These are phyloP conservation scores for Watsonalla binaria DNA, from an alignment of 2,888 invertebrate genomes.

Conservation along the genomic window DNA sequence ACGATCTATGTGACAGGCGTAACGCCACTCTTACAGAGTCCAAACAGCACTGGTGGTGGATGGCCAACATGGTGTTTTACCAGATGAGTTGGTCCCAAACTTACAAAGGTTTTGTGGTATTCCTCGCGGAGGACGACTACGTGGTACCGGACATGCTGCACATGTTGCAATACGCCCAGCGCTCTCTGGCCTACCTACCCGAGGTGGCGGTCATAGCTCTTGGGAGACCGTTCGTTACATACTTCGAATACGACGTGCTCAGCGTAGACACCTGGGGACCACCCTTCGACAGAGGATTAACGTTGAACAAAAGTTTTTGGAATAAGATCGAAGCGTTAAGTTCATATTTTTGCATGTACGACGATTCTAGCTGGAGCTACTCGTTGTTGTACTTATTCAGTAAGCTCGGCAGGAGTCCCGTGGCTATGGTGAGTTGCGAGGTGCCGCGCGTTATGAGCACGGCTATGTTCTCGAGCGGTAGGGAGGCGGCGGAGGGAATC, in stretches of 20 bases:
- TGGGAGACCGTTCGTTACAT: slow-evolving; percentile 23
- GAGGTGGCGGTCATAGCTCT: slow-evolving; percentile 33
- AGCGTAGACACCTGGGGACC: slow-evolving; percentile 42
- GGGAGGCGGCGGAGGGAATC: slow-evolving; percentile 10
- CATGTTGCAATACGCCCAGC: slow-evolving; percentile 28
- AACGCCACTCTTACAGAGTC: slow-evolving; percentile 30
- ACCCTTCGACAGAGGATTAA: slow-evolving; percentile 34
- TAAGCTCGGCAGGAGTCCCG: slow-evolving; percentile 18
- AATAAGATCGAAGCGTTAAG: slow-evolving; percentile 22
- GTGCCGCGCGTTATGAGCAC: slow-evolving; percentile 36
- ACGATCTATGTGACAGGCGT: slow-evolving; percentile 18
- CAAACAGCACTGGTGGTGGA: slow-evolving; percentile 61
- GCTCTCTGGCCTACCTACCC: slow-evolving; percentile 22
- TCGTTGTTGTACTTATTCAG: slow-evolving; percentile 36
- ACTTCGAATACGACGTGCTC: slow-evolving; percentile 26
- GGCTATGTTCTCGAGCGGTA: slow-evolving; percentile 16
- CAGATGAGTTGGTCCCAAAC: slow-evolving; percentile 18
- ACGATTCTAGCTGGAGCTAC: slow-evolving; percentile 47
- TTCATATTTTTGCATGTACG: slow-evolving; percentile 33
- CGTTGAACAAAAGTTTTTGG: slow-evolving; percentile 44
- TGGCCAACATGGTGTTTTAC: slow-evolving; percentile 38
- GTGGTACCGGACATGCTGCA: slow-evolving; percentile 43
- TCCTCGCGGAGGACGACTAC: slow-evolving; percentile 40
- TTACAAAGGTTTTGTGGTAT: slow-evolving; percentile 31
- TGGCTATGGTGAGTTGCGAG: slow-evolving; percentile 28